Base-by-base conservation (phyloP, 1,140 invertebrate species). In the Atta cephalotes region DNA sequence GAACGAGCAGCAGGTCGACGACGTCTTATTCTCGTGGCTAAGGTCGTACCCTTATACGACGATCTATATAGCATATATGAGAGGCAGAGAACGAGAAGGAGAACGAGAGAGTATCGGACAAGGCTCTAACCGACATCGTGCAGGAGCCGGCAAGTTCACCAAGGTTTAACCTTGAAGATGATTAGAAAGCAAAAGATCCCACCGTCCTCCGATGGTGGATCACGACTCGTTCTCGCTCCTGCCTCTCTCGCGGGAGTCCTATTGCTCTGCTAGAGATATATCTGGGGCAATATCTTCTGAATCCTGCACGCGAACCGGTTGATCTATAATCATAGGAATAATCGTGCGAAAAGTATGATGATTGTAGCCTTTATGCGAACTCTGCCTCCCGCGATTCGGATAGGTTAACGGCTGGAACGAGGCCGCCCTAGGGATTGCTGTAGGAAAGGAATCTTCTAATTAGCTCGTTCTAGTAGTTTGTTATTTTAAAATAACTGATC, bases 101-200 rank as follows among this genome's bases (percentile, higher is more conserved):
- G 56, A 70, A 68, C 21, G 76, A 45, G 14, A 87, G 80, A 71
- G 78, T 31, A 71, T 82, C 80, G 80, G 68, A 76, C 80, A 49
- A 84, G 74, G 76, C 81, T 81, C 74, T 49, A 87, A 86, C 72
- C 79, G 84, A 76, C 81, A 81, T 90, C 86, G 91, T 71, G 90
- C 89, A 63, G 87, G 71, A 92, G 81, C 87, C 87, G 66, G 88
- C 91, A 92, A 92, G 92, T 93, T 93, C 92, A 92, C 51, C 91
- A 68, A 91, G 89, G 84, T 89, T 91, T 94, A 94, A 93, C 93
- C 93, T 94, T 94, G 93, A 93, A 88, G 89, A 94, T 93, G 92
- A 94, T 94, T 94, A 94, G 93, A 94, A 94, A 94, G 93, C 93
- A 94, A 93, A 93, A 87, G 89, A 91, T 93, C 91, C 89, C 89